Evolutionary conservation across 2,113 vertebrate genomes (phyloP).

Genomic region (Ursus arctos): DNA sequence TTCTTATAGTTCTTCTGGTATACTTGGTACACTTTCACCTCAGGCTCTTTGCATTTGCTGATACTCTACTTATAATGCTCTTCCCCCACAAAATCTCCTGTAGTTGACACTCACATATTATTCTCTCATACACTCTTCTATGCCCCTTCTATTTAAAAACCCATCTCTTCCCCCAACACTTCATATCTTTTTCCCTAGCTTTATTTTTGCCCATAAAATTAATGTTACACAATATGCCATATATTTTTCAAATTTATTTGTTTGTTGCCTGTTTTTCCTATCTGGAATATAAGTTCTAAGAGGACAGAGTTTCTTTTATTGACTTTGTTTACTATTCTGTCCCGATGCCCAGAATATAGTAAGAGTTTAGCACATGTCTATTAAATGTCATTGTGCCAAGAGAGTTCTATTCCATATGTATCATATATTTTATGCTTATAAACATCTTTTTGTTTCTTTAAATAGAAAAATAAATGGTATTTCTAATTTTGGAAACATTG

Average conservation of each 20-base stretch:
- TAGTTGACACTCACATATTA: background rate
- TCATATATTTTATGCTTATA: background rate
- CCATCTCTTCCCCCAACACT: background rate
- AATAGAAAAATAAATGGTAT: constrained; percentile 20
- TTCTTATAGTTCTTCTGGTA: background rate
- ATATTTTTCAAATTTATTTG: background rate
- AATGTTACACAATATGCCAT: background rate
- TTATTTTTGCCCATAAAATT: background rate
- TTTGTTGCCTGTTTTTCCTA: background rate
- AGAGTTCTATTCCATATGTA: background rate
- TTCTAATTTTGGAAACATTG: constrained; percentile 45
- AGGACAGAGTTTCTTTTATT: background rate
- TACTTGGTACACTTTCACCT: fast-evolving
- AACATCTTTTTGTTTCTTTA: background rate
- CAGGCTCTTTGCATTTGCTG: background rate
- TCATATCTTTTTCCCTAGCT: background rate
- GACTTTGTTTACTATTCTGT: background rate
- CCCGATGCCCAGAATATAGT: background rate
- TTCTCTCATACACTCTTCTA: background rate
- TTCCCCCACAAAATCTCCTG: background rate
- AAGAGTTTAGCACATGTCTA: background rate
- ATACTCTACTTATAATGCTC: background rate
- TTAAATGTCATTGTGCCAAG: background rate
- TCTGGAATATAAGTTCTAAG: background rate
- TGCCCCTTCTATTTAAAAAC: background rate